Conservation (phyloP, 2,888 invertebrate genomes). For the Limnephilus marmoratus region DNA sequence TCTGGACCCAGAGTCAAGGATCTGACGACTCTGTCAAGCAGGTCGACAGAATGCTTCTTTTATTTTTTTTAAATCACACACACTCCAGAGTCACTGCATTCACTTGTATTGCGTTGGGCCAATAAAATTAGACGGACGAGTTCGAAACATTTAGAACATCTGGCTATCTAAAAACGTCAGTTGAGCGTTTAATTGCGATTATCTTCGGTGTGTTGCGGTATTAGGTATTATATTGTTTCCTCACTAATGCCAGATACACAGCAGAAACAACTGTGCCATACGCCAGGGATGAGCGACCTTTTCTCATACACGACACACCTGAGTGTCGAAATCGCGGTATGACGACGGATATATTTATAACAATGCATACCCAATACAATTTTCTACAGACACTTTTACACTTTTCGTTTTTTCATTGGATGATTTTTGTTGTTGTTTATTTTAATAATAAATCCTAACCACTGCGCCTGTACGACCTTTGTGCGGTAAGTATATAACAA, state of each 20-base stretch:
- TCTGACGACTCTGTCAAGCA: background rate
- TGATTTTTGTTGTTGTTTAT: too few relatives aligned
- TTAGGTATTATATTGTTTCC: conserved; percentile 26
- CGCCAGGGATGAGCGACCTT: background rate
- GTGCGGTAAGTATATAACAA: too few relatives aligned
- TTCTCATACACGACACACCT: background rate
- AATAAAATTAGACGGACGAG: background rate
- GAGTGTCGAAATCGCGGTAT: background rate
- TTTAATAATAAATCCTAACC: too few relatives aligned
- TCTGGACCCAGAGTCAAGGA: too few relatives aligned
- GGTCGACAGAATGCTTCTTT: too few relatives aligned
- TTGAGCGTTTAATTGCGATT: conserved; percentile 43
- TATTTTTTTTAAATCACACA: background rate
- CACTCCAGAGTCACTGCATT: background rate
- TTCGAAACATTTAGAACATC: background rate
- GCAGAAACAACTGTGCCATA: conserved; percentile 2
- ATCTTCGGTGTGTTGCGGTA: conserved; percentile 31
- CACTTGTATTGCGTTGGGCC: background rate
- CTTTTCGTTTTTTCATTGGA: too few relatives aligned
- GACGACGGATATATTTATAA: too few relatives aligned
- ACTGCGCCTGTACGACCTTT: too few relatives aligned
- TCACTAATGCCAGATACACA: background rate
- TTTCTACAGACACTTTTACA: too few relatives aligned
- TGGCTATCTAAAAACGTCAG: conserved; percentile 36
- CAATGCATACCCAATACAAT: too few relatives aligned